phyloP scores from a whole-genome alignment of 2,888 invertebrate species.

The Corbicula japonica region DNA sequence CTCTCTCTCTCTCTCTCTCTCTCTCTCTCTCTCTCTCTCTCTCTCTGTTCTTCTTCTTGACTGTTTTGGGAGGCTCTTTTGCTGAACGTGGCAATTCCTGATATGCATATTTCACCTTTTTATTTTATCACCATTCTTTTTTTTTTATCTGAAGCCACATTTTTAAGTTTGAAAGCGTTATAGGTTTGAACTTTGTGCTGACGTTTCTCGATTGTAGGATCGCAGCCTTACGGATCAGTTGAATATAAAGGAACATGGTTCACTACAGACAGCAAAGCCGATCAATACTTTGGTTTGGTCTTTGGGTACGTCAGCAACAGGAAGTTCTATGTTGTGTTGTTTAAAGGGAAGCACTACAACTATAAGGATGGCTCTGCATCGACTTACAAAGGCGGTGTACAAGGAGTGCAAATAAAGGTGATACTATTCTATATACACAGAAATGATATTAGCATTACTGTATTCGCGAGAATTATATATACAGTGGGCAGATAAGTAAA shows the following conservation, averaged over 20 bases:
- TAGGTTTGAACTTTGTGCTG: neutral
- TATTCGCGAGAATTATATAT: too few relatives aligned
- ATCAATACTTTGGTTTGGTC: constrained; percentile 76
- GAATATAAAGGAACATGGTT: constrained; percentile 78
- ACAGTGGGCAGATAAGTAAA: too few relatives aligned
- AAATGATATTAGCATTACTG: too few relatives aligned
- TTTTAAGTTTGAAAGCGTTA: too few relatives aligned
- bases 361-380: constrained; percentile 58
- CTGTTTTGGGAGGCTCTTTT: too few relatives aligned
- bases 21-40: too few relatives aligned
- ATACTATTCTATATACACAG: neutral
- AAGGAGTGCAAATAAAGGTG: constrained; percentile 79
- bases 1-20: too few relatives aligned
- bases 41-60: too few relatives aligned
- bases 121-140: too few relatives aligned
- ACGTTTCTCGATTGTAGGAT: constrained; percentile 51
- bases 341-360: constrained; percentile 72
- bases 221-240: constrained; percentile 69
- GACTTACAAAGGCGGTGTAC: constrained; percentile 67
- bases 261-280: constrained; percentile 58
- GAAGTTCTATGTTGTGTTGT: constrained; percentile 77
- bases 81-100: too few relatives aligned
- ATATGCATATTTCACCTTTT: too few relatives aligned
- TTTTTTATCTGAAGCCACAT: too few relatives aligned
- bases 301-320: constrained; percentile 78